Evolutionary conservation across 2,888 invertebrate genomes (phyloP).

Genomic region (Neria commutata): DNA sequence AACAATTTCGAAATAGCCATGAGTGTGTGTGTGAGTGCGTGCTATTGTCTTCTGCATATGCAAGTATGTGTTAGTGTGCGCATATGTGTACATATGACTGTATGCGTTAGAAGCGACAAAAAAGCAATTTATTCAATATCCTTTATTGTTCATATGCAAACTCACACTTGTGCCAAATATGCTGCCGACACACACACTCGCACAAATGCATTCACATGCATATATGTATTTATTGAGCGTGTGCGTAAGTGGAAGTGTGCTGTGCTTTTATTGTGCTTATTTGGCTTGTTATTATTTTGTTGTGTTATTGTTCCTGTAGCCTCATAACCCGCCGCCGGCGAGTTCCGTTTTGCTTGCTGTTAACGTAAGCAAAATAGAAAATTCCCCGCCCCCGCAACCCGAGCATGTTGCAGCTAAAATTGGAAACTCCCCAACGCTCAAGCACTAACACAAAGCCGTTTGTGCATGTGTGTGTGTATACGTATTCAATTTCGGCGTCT

Average conservation of each 20-base stretch:
- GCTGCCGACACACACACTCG: neutral
- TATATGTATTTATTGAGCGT: no score
- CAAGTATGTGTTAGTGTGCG: neutral
- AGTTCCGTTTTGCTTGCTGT: neutral
- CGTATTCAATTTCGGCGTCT: no score
- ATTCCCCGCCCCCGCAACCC: neutral
- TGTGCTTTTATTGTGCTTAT: neutral
- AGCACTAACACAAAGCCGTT: no score
- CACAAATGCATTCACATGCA: neutral
- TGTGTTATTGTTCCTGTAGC: neutral
- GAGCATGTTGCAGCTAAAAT: no score
- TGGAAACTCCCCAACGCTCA: no score
- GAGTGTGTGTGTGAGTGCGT: neutral
- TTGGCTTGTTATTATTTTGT: neutral
- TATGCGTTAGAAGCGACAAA: neutral
- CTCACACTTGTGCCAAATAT: neutral
- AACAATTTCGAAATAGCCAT: neutral
- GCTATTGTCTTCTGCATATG: neutral
- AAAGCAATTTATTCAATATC: neutral
- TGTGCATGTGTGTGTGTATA: no score
- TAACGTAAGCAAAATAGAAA: neutral
- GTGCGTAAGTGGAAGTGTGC: no score
- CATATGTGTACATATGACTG: neutral
- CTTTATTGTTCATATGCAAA: neutral
- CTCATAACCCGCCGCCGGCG: neutral